A percentile compares a stretch with the other conserved stretches of the same genome.
phyloP scores from a whole-genome alignment of 2,888 invertebrate species.

The Idaea dimidiata region DNA sequence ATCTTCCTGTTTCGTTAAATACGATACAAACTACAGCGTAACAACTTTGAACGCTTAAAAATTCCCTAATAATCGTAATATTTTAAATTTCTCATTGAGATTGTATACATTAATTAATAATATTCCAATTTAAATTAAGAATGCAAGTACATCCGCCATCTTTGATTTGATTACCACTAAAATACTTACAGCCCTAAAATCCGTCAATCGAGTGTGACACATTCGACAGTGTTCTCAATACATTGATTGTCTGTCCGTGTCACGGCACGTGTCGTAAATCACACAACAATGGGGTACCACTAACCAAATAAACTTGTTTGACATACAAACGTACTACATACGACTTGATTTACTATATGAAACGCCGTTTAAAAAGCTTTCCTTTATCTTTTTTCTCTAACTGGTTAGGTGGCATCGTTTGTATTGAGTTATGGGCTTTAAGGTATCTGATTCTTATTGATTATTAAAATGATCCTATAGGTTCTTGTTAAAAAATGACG shows the following conservation, averaged over 20 bases:
- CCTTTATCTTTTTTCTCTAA: constrained; percentile 14
- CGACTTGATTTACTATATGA: constrained; percentile 26
- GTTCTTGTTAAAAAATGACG: not conserved
- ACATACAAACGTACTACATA: constrained; percentile 31
- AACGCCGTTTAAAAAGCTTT: constrained; percentile 22
- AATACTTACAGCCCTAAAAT: not conserved
- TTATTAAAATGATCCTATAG: constrained; percentile 1
- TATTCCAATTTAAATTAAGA: too few relatives aligned
- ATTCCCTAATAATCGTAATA: not conserved
- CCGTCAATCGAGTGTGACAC: not conserved
- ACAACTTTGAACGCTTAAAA: not conserved
- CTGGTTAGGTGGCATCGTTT: constrained; percentile 20
- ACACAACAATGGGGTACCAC: constrained; percentile 42
- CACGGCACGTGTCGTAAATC: constrained; percentile 40
- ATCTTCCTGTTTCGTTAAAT: too few relatives aligned
- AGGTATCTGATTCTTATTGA: not conserved
- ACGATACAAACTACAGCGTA: not conserved
- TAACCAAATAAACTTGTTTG: constrained; percentile 36
- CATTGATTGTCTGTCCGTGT: constrained; percentile 26
- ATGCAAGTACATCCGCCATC: too few relatives aligned
- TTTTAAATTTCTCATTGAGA: too few relatives aligned
- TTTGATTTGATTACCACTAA: not conserved
- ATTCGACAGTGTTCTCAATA: not conserved
- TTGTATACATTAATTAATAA: too few relatives aligned
- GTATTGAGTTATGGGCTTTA: constrained; percentile 22